A percentile compares a stretch with the other conserved stretches of the same genome.
Conservation (phyloP, 2,797 vertebrate species). For the Ctenopoma multispine region DNA sequence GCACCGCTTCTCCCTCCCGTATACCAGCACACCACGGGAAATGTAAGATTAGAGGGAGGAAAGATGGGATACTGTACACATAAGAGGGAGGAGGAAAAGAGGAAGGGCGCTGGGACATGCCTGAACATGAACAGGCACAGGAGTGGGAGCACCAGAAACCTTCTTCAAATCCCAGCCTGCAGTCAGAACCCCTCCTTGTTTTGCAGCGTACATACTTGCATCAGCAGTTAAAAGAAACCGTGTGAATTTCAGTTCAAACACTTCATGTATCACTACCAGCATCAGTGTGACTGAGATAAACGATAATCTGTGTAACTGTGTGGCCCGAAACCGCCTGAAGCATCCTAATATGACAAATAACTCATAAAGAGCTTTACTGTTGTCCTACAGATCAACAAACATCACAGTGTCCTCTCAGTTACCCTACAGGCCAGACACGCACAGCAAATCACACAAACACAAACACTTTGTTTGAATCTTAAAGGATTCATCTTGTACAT, state of each 20-base stretch:
- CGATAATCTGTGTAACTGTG: neutral
- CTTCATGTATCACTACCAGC: neutral
- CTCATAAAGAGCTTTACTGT: slow-evolving; percentile 19
- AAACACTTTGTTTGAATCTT: slow-evolving; percentile 33
- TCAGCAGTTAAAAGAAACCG: neutral
- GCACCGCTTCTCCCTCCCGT: slow-evolving; percentile 55
- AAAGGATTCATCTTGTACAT: slow-evolving; percentile 14
- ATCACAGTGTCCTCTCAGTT: slow-evolving; percentile 12
- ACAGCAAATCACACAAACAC: slow-evolving; percentile 19
- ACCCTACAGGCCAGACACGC: neutral
- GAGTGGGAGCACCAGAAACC: neutral
- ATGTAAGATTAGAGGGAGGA: slow-evolving; percentile 56
- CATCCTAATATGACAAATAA: slow-evolving; percentile 26
- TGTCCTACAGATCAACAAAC: slow-evolving; percentile 24
- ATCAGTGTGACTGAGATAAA: neutral
- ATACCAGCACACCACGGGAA: slow-evolving; percentile 61
- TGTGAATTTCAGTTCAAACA: slow-evolving; percentile 8
- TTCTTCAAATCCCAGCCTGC: neutral
- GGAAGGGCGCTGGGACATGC: slow-evolving; percentile 59
- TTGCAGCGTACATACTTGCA: neutral
- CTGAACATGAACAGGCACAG: slow-evolving; percentile 59
- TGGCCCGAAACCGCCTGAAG: slow-evolving; percentile 2
- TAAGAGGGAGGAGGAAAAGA: slow-evolving; percentile 40
- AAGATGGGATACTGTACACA: slow-evolving; percentile 40
- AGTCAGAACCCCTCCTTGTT: slow-evolving; percentile 22